Conservation (phyloP, 2,797 vertebrate species). For the Neoniphon sammara region DNA sequence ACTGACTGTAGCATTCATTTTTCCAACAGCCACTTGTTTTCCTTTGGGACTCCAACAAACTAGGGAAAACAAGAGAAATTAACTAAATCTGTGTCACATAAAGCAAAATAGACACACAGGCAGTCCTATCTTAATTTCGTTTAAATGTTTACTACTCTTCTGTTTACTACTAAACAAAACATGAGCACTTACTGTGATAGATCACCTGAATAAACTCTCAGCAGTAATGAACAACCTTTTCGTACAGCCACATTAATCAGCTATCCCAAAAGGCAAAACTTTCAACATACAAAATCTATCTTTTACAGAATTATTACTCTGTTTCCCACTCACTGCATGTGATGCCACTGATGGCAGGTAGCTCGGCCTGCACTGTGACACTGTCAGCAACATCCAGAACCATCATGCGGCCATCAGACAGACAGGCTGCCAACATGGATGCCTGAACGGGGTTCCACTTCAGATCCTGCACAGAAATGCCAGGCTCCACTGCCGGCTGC, state of each 20-base stretch:
- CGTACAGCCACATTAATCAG: no score
- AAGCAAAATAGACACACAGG: background rate
- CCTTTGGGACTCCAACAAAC: conserved; percentile 99
- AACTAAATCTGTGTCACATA: background rate
- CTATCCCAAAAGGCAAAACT: background rate
- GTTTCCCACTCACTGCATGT: conserved; percentile 89
- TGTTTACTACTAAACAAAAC: no score
- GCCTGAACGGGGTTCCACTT: conserved; percentile 92
- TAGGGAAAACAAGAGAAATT: conserved; percentile 63
- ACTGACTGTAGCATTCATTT: conserved; percentile 91
- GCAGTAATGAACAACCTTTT: background rate
- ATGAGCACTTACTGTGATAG: no score
- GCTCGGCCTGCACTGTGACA: conserved; percentile 82
- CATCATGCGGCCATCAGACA: conserved; percentile 91
- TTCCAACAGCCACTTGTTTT: conserved; percentile 95
- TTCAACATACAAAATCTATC: background rate
- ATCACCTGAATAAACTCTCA: no score
- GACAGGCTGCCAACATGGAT: conserved; percentile 86
- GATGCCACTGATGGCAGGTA: conserved; percentile 86
- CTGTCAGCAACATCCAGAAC: conserved; percentile 89
- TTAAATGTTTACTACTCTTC: no score
- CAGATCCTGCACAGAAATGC: conserved; percentile 86
- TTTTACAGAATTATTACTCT: background rate
- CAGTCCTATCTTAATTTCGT: no score
- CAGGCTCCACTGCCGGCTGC: conserved; percentile 77